Evolutionary conservation across 2,888 invertebrate genomes (phyloP), one percentile per base, ranked within the genome.

Genomic region (Ormyrus labotus): DNA sequence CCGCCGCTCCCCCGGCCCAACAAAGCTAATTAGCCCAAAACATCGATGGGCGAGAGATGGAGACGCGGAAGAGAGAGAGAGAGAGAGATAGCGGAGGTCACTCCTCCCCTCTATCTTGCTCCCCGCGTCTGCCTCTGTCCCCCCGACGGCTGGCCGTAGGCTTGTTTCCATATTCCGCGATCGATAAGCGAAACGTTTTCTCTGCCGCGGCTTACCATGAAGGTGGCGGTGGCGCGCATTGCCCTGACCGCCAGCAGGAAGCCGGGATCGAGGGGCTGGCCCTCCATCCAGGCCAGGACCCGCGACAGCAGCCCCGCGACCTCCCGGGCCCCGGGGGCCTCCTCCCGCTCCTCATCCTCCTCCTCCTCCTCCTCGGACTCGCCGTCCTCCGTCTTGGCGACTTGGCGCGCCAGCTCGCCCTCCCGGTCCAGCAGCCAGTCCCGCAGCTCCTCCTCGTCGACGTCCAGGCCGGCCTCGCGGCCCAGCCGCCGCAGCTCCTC

Each of bases 231-330:
- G 86, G 89, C 89, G 83, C 90, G 89, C 87, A 90, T 89, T 82
- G 90, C 89, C 81, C 90, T 89, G 83, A 88, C 87, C 64, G 88
- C 87, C 67, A 90, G 86, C 76, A 90, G 85, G 34, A 90, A 85
- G 81, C 89, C 89, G 47, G 92, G 92, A 85, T 92, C 92, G 81
- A 92, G 88, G 19, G 92, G 91, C 86, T 92, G 91, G 75, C 91
- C 90, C 83, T 92, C 92, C 91, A 92, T 92, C 92, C 92, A 92
- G 10, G 88, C 84, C 51, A 92, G 88, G 61, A 91, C 92, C 80
- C 90, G 90, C 55, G 90, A 88, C 55, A 92, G 87, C 67, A 91
- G 88, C 71, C 86, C 86, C 57, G 90, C 91, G 8, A 91, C 91
- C 84, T 92, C 91, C 57, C 87, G 85, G 47, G 92, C 90, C 10